These are phyloP conservation scores for Coryphaenoides rupestris DNA, from an alignment of 2,113 vertebrate genomes.

Conservation along the genomic window DNA sequence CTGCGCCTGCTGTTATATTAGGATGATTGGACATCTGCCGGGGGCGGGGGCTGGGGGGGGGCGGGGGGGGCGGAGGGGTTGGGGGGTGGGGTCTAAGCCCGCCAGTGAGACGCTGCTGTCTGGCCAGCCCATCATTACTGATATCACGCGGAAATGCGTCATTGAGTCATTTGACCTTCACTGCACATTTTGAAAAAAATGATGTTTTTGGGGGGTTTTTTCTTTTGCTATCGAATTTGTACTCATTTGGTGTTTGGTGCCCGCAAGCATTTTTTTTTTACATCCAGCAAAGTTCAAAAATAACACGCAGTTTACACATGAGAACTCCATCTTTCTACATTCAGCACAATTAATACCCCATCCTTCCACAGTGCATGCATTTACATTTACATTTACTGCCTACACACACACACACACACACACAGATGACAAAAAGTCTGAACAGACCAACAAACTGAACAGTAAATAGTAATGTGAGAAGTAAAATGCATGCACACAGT, in stretches of 20 bases:
- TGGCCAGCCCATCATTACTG: conserved; percentile 11
- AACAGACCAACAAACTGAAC: not conserved
- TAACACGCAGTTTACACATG: conserved; percentile 43
- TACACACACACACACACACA: conserved; percentile 1
- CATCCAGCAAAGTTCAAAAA: conserved; percentile 16
- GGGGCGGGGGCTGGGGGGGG: conserved; percentile 4
- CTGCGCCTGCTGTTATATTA: conserved; percentile 66
- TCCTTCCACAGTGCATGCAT: conserved; percentile 75
- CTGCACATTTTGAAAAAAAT: too few relatives aligned
- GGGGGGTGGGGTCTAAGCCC: conserved; percentile 39
- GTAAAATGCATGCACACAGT: conserved; percentile 8
- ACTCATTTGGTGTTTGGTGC: too few relatives aligned
- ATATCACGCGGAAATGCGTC: conserved; percentile 7
- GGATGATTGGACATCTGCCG: conserved; percentile 69
- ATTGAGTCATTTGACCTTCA: too few relatives aligned
- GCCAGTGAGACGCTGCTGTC: conserved; percentile 41
- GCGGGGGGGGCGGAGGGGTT: not conserved
- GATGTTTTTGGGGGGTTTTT: too few relatives aligned
- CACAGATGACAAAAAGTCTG: not conserved
- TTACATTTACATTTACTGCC: conserved; percentile 52
- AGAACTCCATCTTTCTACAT: conserved; percentile 81
- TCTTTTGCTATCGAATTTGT: too few relatives aligned
- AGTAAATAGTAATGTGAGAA: not conserved
- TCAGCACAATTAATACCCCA: conserved; percentile 82
- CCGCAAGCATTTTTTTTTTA: too few relatives aligned